Base-by-base conservation (phyloP, 2,113 vertebrate genomes). In the Calonectris borealis region DNA sequence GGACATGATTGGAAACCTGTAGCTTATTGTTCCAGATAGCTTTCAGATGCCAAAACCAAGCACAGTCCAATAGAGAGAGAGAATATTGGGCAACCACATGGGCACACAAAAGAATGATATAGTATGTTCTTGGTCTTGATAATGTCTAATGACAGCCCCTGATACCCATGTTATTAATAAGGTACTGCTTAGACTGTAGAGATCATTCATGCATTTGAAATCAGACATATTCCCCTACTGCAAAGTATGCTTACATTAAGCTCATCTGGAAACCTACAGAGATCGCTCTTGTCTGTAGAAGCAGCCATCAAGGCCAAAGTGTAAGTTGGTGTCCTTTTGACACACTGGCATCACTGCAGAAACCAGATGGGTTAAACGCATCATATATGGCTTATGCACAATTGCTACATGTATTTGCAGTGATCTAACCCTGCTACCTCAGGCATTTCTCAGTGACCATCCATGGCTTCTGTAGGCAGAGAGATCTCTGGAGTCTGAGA, bases 1-100 rank as follows among this genome's bases (percentile, higher is more conserved):
- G 92, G 97, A 94, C 96, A 95, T 76, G 83, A 97, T 83, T 94
- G 92, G 96, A 97, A 95, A 91, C 97, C 93, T 84, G 93, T 97
- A 94, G 97, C 91, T 95, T 97, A 95, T 91, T 97, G 94, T 93
- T 97, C 94, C 87, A 96, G 94, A 94, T 78, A 94, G 65, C 65
- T 96, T 86, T 95, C 83, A 92, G 93, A 91, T 83, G 96, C 94
- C 88, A 95, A 97, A 96, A 83, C 71, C 64, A 90, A 94, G 60
- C 27, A 91, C 75, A 86, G 20, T 66, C 75, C 93, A 94, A 94
- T 73, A 77, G 62, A 77, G 36, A 64, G 36, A 64, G 36, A 89
- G 58, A 83, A 91, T 96, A 90, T 11, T 93, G 78, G 60, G 82
- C 64, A 83, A 93, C 58, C 93, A 97, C 88, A 90, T 80, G 84